Evolutionary conservation across 2,113 vertebrate species (phyloP).

Genomic region (Nipponia nippon): DNA sequence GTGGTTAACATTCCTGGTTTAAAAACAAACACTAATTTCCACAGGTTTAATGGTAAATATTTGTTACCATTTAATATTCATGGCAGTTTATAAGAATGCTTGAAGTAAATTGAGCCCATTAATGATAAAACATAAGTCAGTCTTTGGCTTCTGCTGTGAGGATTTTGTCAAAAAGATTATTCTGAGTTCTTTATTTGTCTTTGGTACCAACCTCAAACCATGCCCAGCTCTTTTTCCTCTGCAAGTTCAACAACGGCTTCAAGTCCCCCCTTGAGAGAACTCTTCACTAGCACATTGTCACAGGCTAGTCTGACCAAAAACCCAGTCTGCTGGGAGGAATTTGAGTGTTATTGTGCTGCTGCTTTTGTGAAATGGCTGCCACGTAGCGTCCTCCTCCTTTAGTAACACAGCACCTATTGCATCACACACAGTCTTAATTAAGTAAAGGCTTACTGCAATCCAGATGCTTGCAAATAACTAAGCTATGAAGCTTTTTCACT

Average conservation of each 20-base stretch:
- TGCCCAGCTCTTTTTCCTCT: neutral
- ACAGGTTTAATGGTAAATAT: neutral
- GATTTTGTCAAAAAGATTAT: neutral
- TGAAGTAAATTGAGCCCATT: neutral
- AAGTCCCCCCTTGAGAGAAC: neutral
- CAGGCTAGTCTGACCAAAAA: neutral
- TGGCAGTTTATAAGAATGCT: neutral
- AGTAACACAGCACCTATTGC: accelerated
- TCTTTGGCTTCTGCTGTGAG: neutral
- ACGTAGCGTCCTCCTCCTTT: neutral
- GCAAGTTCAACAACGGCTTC: neutral
- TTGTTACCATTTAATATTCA: neutral
- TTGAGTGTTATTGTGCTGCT: neutral
- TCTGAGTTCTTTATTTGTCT: neutral
- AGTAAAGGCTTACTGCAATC: neutral
- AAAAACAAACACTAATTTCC: neutral
- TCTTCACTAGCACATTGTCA: neutral
- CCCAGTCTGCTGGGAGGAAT: neutral
- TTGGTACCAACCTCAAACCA: neutral
- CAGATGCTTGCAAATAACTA: neutral
- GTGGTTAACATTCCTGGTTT: neutral
- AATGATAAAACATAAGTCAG: neutral
- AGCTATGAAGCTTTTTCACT: neutral
- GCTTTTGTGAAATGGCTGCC: neutral
- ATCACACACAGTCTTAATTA: neutral